Percentiles rank a stretch among this genome's conserved stretches.
phyloP scores from a whole-genome alignment of 2,888 invertebrate species.

The Hydrotaea cyrtoneurina region DNA sequence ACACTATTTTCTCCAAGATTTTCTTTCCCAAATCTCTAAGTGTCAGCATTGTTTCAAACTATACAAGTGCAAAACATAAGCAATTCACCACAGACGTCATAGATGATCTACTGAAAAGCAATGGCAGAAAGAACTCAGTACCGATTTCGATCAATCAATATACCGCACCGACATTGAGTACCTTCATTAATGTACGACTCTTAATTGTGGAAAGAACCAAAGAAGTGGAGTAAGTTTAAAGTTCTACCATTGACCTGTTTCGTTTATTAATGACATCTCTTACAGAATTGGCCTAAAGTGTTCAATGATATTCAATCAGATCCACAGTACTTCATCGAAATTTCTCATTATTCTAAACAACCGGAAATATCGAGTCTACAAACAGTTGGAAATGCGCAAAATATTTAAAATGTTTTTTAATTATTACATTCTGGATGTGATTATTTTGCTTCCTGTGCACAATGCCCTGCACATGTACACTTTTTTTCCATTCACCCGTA shows the following conservation, averaged over 20 bases:
- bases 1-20: slow-evolving; percentile 5
- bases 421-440: slow-evolving; percentile 20
- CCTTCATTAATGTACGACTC: neutral
- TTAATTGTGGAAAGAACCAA: neutral
- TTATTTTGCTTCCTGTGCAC: neutral
- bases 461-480: slow-evolving; percentile 2
- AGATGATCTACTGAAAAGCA: neutral
- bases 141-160: slow-evolving; percentile 23
- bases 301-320: neutral
- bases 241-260: neutral
- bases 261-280: neutral
- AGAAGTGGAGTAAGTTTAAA: neutral
- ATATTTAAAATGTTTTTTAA: slow-evolving; percentile 25
- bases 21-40: slow-evolving; percentile 10
- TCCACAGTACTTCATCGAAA: neutral
- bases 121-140: neutral
- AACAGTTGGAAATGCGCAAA: neutral
- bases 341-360: slow-evolving; percentile 15
- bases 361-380: neutral
- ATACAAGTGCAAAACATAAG: neutral
- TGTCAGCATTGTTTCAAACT: slow-evolving; percentile 14
- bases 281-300: neutral
- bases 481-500: neutral
- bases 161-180: neutral
- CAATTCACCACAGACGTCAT: neutral